Base-by-base conservation (phyloP, 1,140 invertebrate genomes). In the Sinella curviseta region DNA sequence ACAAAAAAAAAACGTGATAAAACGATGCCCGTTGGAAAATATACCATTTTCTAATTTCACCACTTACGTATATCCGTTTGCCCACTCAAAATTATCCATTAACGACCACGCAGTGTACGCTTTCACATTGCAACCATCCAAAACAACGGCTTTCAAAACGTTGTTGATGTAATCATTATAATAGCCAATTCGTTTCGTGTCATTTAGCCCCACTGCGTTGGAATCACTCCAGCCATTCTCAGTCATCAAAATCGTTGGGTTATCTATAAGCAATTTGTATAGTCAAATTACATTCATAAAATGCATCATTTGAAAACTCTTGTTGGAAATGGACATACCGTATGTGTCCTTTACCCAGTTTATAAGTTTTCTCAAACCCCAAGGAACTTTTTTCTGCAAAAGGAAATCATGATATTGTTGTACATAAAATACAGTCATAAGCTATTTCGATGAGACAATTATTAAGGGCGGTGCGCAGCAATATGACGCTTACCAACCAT, bases 41-140 rank as follows among this genome's bases (percentile, higher is more conserved):
- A n/a, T n/a, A n/a, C n/a, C n/a, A n/a, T n/a, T n/a, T n/a, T n/a
- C n/a, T n/a, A n/a, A n/a, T n/a, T n/a, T n/a, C n/a, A n/a, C n/a
- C n/a, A 26, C 57, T 83, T 57, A 80, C 78, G 73, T 76, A 55
- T 60, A 78, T 0, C 79, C 82, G n/a, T 60, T 85, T 0, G 86
- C 85, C 93, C 93, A 95, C 86, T 95, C 93, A 85, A 94, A 94
- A 85, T 94, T 94, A 80, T 95, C 94, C 81, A 94, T 86, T 0
- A 95, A 85, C 80, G 91, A 92, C 93, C 94, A 95, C 57, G 90
- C 87, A 0, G 91, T 90, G 83, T 94, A 95, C 0, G 89, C 91
- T 20, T 87, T 85, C 0, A 95, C 89, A 54, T 92, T 89, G 35
- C 90, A 91, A 0, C 89, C 88, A 82, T 93, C 91, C 20, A 90